Conservation (phyloP, 2,113 vertebrate species). For the Rattus norvegicus region GRCr8 NC_086027.1:23161001-23161500, state of each 20-base stretch:
- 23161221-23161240: background rate
- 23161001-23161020: background rate
- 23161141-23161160: background rate
- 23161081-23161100: background rate
- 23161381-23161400: background rate
- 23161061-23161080: background rate
- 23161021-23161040: background rate
- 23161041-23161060: background rate
- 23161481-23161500: too few relatives aligned
- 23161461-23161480: too few relatives aligned
- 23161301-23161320: background rate
- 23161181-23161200: background rate
- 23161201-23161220: background rate
- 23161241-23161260: background rate
- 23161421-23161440: too few relatives aligned
- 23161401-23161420: too few relatives aligned
- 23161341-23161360: background rate
- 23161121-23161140: background rate
- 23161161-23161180: background rate
- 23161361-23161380: background rate
- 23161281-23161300: too few relatives aligned
- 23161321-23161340: background rate
- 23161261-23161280: too few relatives aligned
- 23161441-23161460: too few relatives aligned
- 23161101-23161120: background rate